Conservation (phyloP, 2,888 invertebrate genomes). For the Drosophila atroscutellata region DNA sequence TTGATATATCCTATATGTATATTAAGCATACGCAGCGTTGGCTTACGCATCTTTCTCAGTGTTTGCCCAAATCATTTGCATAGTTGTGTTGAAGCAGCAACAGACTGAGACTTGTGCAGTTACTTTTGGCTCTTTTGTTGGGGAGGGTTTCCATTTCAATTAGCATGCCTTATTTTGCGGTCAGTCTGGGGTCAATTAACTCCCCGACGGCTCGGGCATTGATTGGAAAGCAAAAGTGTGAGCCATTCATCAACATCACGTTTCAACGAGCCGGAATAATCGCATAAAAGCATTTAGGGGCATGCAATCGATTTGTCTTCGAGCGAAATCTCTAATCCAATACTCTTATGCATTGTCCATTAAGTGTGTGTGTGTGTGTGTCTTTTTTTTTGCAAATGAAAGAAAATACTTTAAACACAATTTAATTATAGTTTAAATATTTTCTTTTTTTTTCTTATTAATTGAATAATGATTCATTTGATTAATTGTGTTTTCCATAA, state of each 20-base stretch:
- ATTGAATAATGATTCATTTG: neutral
- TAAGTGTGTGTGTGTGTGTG: too few relatives aligned
- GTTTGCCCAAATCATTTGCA: constrained; percentile 46
- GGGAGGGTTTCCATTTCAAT: constrained; percentile 63
- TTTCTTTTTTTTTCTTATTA: neutral
- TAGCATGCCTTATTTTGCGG: constrained; percentile 65
- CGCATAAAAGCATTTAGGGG: constrained; percentile 14
- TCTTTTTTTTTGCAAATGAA: neutral
- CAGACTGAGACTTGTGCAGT: constrained; percentile 30
- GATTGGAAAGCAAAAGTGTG: constrained; percentile 73
- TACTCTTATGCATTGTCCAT: neutral
- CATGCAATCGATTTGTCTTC: constrained; percentile 31
- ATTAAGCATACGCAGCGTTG: constrained; percentile 39
- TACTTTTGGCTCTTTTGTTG: constrained; percentile 28
- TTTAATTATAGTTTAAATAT: constrained; percentile 8
- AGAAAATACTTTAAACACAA: constrained; percentile 7
- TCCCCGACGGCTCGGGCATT: constrained; percentile 33
- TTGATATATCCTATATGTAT: constrained; percentile 7
- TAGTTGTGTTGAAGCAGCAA: constrained; percentile 25
- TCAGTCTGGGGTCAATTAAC: constrained; percentile 69
- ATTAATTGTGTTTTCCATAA: neutral
- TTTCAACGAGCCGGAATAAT: constrained; percentile 34
- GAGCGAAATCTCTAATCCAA: constrained; percentile 12
- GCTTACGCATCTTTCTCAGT: constrained; percentile 44
- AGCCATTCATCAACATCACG: constrained; percentile 58